Evolutionary conservation across 1,140 invertebrate genomes (phyloP), one percentile per base, ranked within the genome.

Genomic region (Frieseomelitta varia): DNA sequence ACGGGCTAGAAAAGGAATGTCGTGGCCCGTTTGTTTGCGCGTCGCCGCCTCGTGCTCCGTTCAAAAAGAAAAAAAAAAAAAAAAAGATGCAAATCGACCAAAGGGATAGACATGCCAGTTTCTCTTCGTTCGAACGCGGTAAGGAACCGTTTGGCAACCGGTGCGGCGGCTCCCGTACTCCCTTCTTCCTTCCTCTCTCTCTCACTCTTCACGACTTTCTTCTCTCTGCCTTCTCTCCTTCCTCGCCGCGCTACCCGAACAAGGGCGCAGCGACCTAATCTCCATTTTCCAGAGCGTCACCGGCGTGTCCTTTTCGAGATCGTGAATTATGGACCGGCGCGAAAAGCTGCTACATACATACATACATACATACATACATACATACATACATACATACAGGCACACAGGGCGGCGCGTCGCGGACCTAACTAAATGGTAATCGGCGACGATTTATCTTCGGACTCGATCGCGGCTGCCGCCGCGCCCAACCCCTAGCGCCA

Each of bases 351-450:
- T 82, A 68, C 81, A 85, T 82, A n/a, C n/a, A 47, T 47, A 47
- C 39, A 47, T 47, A 47, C 39, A 47, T 8, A 47, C 39, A 47
- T n/a, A n/a, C n/a, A 89, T 69, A 87, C 85, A 84, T 53, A 39
- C 34, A 39, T 39, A 39, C 39, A 47, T 47, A 47, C 39, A 47
- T 47, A 47, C 39, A 47, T 8, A 47, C 39, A 47, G 6, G 8
- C 8, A 47, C 39, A 47, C 39, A 8, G 0, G 39, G 39, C 65
- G 12, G 34, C 34, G 58, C 58, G 58, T 61, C 24, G 58, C 74
- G 76, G 69, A 89, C 79, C 86, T 87, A 90, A 89, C 89, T 87
- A 90, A 90, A 90, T 90, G 88, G 82, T 90, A 90, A 90, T 90
- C 82, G 88, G 73, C 80, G 80, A 81, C 83, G 83, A 90, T 90